Conservation (phyloP, 1,140 invertebrate genomes). For the Pararge aegeria region DNA sequence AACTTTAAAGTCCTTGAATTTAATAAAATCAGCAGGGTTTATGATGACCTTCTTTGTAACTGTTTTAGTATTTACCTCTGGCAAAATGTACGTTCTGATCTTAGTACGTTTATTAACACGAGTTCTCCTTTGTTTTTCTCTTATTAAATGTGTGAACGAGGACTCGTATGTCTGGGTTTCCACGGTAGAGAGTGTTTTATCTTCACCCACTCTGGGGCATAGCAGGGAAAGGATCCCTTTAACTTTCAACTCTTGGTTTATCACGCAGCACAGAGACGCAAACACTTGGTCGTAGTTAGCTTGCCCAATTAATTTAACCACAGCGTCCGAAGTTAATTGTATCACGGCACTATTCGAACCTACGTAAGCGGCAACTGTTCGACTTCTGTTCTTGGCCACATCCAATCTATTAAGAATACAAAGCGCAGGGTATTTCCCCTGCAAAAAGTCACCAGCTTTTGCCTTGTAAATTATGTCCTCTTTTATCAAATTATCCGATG, state of each 20-base stretch:
- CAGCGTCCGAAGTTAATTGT: slow-evolving; percentile 46
- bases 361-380: slow-evolving; percentile 41
- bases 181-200: slow-evolving; percentile 4
- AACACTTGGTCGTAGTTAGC: slow-evolving; percentile 54
- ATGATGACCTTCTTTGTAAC: slow-evolving; percentile 20
- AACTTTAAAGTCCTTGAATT: slow-evolving; percentile 3
- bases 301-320: slow-evolving; percentile 54
- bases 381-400: slow-evolving; percentile 34
- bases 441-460: slow-evolving; percentile 41
- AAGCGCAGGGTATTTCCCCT: slow-evolving; percentile 47
- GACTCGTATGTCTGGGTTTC: slow-evolving; percentile 35
- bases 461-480: slow-evolving; percentile 57
- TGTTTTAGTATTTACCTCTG: slow-evolving; percentile 10
- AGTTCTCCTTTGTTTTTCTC: slow-evolving; percentile 17
- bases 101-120: background rate
- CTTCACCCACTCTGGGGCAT: background rate
- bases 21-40: slow-evolving; percentile 14
- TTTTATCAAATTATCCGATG: slow-evolving; percentile 17
- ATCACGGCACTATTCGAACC: slow-evolving; percentile 11
- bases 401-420: slow-evolving; percentile 42
- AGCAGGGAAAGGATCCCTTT: slow-evolving; percentile 50
- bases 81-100: slow-evolving; percentile 25
- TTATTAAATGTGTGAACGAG: slow-evolving; percentile 25
- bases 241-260: slow-evolving; percentile 49
- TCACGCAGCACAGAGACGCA: slow-evolving; percentile 45